Conservation (phyloP, 2,888 invertebrate species). For the Xestia c-nigrum region DNA sequence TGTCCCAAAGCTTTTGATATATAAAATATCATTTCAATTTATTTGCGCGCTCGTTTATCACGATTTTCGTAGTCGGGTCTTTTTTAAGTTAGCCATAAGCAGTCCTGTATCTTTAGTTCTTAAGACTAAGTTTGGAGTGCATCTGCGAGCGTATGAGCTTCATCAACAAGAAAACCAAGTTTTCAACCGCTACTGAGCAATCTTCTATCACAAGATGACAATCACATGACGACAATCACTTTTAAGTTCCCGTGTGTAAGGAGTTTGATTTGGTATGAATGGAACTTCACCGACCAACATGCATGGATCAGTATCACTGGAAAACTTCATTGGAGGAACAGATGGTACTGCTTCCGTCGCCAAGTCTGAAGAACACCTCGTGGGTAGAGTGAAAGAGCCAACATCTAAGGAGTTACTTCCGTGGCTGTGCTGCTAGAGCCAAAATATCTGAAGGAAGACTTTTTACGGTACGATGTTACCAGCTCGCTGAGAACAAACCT, state of each 20-base stretch:
- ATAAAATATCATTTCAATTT: constrained; percentile 9
- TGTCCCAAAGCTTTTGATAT: constrained; percentile 30
- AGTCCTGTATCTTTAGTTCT: constrained; percentile 2
- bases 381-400: constrained; percentile 13
- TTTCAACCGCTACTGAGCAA: constrained; percentile 22
- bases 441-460: background rate
- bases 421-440: background rate
- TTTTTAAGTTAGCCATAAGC: constrained; percentile 35
- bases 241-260: background rate
- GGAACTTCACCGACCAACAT: constrained; percentile 1
- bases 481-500: background rate
- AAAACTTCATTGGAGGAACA: background rate
- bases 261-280: constrained; percentile 10
- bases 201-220: too few species aligned
- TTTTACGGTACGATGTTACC: background rate
- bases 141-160: background rate
- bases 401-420: constrained; percentile 1
- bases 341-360: background rate
- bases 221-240: background rate
- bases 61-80: constrained; percentile 38
- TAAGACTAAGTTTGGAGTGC: constrained; percentile 21
- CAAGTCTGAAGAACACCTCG: background rate
- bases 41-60: constrained; percentile 15
- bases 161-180: background rate
- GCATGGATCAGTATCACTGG: constrained; percentile 2